These are phyloP conservation scores for Laothoe populi DNA, from an alignment of 2,888 invertebrate species.

Conservation along the genomic window DNA sequence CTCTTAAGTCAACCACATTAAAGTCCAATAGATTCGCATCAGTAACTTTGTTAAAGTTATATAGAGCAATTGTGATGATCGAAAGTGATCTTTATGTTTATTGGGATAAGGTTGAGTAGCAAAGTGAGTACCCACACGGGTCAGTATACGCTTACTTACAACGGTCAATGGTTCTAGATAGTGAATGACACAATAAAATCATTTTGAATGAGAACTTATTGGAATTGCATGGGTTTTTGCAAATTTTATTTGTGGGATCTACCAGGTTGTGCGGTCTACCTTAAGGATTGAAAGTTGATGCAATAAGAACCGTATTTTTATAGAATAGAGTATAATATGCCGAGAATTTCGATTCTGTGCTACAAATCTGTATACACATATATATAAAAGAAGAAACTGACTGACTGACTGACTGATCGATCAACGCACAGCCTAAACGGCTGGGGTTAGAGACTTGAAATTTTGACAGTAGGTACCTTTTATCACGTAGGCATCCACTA, in stretches of 20 bases:
- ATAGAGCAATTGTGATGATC: slow-evolving; percentile 6
- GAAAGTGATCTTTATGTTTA: slow-evolving; percentile 45
- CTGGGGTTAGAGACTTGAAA: too few species aligned
- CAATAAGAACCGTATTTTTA: too few species aligned
- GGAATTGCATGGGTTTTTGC: slow-evolving; percentile 12
- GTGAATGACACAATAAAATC: slow-evolving; percentile 33
- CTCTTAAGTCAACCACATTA: not conserved
- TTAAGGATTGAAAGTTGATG: not conserved
- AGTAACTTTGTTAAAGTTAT: not conserved
- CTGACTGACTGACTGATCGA: too few species aligned
- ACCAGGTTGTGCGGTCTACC: not conserved
- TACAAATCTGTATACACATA: too few species aligned
- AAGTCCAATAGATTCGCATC: not conserved
- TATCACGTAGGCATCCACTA: too few species aligned
- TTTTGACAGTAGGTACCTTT: too few species aligned
- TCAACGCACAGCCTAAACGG: too few species aligned
- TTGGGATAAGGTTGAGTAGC: slow-evolving; percentile 38
- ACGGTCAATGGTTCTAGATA: slow-evolving; percentile 56
- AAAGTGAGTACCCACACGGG: slow-evolving; percentile 49
- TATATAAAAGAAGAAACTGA: too few species aligned
- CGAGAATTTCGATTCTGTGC: too few species aligned
- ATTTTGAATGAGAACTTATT: slow-evolving; percentile 31
- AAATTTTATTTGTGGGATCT: not conserved
- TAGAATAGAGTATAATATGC: too few species aligned
- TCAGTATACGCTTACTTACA: slow-evolving; percentile 46